Evolutionary conservation across 2,113 vertebrate species (phyloP).

Genomic region (Sylvietta virens): DNA sequence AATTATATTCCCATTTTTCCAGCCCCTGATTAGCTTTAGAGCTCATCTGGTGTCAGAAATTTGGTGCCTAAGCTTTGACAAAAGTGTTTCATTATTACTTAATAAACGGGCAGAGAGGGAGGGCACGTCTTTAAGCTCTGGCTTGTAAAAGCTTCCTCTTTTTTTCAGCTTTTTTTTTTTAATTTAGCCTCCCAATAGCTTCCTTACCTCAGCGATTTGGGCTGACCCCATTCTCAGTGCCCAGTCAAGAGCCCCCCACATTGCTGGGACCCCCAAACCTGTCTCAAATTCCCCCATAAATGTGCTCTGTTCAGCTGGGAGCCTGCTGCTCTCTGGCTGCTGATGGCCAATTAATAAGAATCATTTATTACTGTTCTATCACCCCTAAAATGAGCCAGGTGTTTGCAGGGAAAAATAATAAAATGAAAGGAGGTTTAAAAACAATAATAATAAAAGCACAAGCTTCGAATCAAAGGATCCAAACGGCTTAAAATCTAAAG

Average conservation of each 20-base stretch:
- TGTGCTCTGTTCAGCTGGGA: not conserved
- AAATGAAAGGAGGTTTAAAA: not conserved
- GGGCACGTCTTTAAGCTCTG: not conserved
- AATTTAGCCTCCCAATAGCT: not conserved
- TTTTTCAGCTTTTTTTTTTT: not conserved
- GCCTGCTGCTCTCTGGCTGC: not conserved
- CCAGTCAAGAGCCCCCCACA: not conserved
- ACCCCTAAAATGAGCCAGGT: not conserved
- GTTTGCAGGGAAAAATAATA: not conserved
- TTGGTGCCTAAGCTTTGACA: conserved; percentile 25
- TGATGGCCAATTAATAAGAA: not conserved
- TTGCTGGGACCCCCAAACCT: not conserved
- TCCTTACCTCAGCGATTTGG: not conserved
- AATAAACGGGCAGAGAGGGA: conserved; percentile 20
- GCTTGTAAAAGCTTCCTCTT: conserved; percentile 1
- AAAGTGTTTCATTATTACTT: conserved; percentile 50
- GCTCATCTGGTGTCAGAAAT: conserved; percentile 59
- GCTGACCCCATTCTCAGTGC: not conserved
- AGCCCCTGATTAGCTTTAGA: conserved; percentile 26
- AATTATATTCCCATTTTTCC: conserved; percentile 48
- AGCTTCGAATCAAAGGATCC: not conserved
- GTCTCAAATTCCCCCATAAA: not conserved
- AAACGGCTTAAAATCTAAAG: not conserved
- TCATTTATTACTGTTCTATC: conserved; percentile 2
- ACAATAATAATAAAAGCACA: conserved; percentile 24